Percentiles rank a stretch among this genome's conserved stretches.
Evolutionary conservation across 2,113 vertebrate species (phyloP).

Genomic region (Paracanthobrama guichenoti): DNA sequence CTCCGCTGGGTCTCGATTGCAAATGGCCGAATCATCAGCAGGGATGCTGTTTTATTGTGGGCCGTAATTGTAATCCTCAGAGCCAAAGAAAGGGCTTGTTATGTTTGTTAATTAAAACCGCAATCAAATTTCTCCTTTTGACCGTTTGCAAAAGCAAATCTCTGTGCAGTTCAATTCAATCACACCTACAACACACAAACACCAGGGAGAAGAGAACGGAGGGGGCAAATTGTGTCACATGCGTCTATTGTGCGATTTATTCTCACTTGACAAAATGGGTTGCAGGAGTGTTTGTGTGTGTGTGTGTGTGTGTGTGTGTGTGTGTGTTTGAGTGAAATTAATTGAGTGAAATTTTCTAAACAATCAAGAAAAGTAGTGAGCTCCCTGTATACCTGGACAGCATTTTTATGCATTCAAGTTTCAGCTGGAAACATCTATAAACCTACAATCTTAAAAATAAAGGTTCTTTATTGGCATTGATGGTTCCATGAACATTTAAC

Average conservation of each 20-base stretch:
- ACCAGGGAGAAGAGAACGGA: conserved; percentile 38
- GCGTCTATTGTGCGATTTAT: conserved; percentile 61
- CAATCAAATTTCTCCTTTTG: conserved; percentile 75
- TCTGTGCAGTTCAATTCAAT: conserved; percentile 70
- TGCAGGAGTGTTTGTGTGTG: conserved; percentile 40
- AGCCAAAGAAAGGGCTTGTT: conserved; percentile 72
- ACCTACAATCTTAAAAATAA: not conserved
- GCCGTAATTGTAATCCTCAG: conserved; percentile 75
- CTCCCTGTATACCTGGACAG: not conserved
- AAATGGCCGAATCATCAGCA: conserved; percentile 67
- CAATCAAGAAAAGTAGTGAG: not conserved
- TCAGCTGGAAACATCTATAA: not conserved
- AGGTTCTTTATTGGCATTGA: too few relatives aligned
- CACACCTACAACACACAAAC: conserved; percentile 68
- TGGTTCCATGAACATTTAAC: too few relatives aligned
- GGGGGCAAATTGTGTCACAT: conserved; percentile 55
- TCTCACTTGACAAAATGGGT: conserved; percentile 8
- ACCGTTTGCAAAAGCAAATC: conserved; percentile 65
- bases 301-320: conserved; percentile 49
- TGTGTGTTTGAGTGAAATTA: conserved; percentile 18
- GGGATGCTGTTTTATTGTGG: conserved; percentile 66
- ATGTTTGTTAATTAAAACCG: conserved; percentile 76
- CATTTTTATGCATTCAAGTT: not conserved
- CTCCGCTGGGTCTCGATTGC: conserved; percentile 59
- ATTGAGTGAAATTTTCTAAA: not conserved